Evolutionary conservation across 1,140 invertebrate species (phyloP).

Genomic region (Caenorhabditis inopinata): DNA sequence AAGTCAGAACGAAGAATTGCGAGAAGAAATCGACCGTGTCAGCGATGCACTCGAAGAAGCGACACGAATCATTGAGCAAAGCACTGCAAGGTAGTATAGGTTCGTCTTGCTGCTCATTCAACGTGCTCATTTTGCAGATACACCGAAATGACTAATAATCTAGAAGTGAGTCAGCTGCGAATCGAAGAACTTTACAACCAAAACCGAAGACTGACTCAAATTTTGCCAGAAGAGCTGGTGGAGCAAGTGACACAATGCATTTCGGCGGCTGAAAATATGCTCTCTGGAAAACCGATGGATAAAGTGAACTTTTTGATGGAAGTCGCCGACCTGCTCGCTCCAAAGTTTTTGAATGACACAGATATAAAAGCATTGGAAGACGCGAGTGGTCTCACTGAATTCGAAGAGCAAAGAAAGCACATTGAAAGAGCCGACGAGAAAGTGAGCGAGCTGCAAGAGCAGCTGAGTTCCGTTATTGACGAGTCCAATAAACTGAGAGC

Average conservation of each 20-base stretch:
- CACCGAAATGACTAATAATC: constrained; percentile 46
- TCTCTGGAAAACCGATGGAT: not conserved
- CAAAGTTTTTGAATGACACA: constrained; percentile 9
- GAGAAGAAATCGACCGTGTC: constrained; percentile 55
- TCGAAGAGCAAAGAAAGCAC: constrained; percentile 53
- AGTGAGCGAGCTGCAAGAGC: constrained; percentile 49
- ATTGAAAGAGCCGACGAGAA: constrained; percentile 41
- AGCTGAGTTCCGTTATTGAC: constrained; percentile 43
- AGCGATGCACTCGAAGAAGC: constrained; percentile 59
- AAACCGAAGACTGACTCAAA: constrained; percentile 41
- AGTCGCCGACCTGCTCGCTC: constrained; percentile 34
- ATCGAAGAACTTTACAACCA: constrained; percentile 49
- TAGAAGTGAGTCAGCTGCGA: constrained; percentile 44
- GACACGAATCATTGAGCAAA: constrained; percentile 58
- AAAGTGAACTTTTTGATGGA: constrained; percentile 45
- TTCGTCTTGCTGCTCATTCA: not conserved
- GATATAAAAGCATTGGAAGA: constrained; percentile 48
- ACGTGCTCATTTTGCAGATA: not conserved
- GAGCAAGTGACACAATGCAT: constrained; percentile 26
- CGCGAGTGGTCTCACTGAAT: constrained; percentile 38
- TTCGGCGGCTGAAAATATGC: not conserved
- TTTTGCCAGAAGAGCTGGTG: constrained; percentile 37
- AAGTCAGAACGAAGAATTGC: constrained; percentile 60
- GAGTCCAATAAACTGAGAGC: not conserved
- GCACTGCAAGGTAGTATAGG: constrained; percentile 51